Evolutionary conservation across 1,140 invertebrate species (phyloP), one percentile per base, ranked within the genome.

Genomic region (Zaprionus davidi): DNA sequence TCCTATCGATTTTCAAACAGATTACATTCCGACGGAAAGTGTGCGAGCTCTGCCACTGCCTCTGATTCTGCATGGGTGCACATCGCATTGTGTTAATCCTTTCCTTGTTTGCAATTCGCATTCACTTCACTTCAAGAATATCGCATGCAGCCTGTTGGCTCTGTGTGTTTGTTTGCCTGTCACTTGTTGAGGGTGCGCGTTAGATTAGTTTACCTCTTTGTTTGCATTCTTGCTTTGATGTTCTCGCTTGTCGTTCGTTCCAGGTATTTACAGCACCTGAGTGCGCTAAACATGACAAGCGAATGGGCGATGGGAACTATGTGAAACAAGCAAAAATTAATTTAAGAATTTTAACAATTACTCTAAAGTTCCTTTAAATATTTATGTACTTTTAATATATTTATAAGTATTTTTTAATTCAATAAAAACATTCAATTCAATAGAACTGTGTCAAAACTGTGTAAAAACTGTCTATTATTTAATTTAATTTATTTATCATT

Each of bases 111-210:
- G 22, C 34, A 38, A 53, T 28, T 15, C 65, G 31, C 12, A 49
- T 20, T 49, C 46, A 22, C 17, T 49, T 38, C 68, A 70, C 81
- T 79, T 90, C 85, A 90, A 85, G 78, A 63, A 79, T 88, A 88
- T 88, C 86, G 38, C 31, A 75, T 90, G 76, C 63, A 77, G 64
- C 68, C 51, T 38, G 46, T 53, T 64, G 13, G 26, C 36, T 11
- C 17, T 44, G 51, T 36, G 41, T 24, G 41, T 66, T 60, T 75
- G 38, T 69, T 53, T 63, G 60, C 20, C 69, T 41, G 41, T 17
- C 65, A 55, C 44, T 38, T 53, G 13, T 26, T 73, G 36, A 58
- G 24, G 38, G 58, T 38, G 41, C 15, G 41, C 26, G 57, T 66
- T 53, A 13, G 17, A 77, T 80, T 70, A 74, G 67, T 62, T 67